A percentile compares a stretch with the other conserved stretches of the same genome.
Conservation (phyloP, 1,140 invertebrate genomes). For the Bombus confusus region DNA sequence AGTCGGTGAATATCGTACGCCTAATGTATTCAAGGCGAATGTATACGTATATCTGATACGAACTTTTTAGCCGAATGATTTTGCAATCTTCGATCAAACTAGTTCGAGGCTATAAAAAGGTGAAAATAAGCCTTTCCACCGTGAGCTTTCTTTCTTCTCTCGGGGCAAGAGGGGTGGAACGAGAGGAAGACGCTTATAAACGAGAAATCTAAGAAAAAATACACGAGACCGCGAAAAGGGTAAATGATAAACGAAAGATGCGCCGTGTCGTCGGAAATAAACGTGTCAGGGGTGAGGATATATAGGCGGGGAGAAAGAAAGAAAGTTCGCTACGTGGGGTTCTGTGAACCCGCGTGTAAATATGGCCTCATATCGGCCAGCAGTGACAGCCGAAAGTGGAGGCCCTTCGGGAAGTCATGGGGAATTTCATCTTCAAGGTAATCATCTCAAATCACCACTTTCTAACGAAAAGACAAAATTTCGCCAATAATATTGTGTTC, state of each 20-base stretch:
- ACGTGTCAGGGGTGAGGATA: conserved; percentile 47
- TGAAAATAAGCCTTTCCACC: background rate
- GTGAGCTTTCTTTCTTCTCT: background rate
- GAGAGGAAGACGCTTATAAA: background rate
- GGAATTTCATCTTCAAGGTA: conserved; percentile 70
- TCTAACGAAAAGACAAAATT: background rate
- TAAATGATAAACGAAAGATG: conserved; percentile 45
- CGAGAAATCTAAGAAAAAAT: background rate
- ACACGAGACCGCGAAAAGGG: conserved; percentile 21
- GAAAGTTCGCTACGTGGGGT: conserved; percentile 54
- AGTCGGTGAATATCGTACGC: background rate
- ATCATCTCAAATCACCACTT: background rate
- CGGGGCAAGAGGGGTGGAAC: background rate
- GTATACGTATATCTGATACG: background rate
- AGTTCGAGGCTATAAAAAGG: background rate
- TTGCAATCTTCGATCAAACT: background rate
- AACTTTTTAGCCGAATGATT: background rate
- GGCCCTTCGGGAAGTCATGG: conserved; percentile 61
- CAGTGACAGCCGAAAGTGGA: conserved; percentile 65
- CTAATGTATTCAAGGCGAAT: background rate
- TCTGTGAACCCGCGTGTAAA: conserved; percentile 65
- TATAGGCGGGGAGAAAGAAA: conserved; percentile 54
- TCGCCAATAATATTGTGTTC: background rate
- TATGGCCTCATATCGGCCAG: conserved; percentile 63
- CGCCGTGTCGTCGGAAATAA: conserved; percentile 42